phyloP scores from a whole-genome alignment of 2,888 invertebrate species.

The Apamea crenata region DNA sequence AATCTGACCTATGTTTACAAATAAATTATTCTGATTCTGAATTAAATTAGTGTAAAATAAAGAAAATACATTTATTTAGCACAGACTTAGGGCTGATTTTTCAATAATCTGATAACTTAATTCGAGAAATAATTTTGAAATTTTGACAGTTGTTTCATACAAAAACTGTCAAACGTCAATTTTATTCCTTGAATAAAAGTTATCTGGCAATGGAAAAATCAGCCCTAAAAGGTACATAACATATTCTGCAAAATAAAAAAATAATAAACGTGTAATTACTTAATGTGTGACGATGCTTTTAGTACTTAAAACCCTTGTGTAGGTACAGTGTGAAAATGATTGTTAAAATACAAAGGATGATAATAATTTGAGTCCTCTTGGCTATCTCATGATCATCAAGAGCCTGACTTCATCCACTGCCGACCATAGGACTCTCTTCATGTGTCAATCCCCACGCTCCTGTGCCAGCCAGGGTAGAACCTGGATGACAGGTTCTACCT shows the following conservation, averaged over 20 bases:
- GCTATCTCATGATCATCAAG: background rate
- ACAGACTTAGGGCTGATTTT: no score
- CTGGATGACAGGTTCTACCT: no score
- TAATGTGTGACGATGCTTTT: background rate
- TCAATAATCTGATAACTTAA: no score
- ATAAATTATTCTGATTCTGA: no score
- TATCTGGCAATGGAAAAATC: no score
- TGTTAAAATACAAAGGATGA: background rate
- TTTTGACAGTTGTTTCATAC: no score
- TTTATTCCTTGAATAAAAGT: no score
- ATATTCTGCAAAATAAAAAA: background rate
- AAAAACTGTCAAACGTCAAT: no score
- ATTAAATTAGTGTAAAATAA: no score
- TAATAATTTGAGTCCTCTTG: background rate
- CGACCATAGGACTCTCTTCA: background rate
- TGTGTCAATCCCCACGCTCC: background rate
- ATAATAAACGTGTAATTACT: background rate
- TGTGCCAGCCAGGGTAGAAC: no score
- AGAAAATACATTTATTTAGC: background rate
- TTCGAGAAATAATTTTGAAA: no score
- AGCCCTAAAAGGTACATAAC: background rate
- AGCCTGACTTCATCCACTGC: background rate
- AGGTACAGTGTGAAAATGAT: background rate
- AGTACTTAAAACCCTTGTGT: background rate
- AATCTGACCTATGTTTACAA: no score